phyloP scores from a whole-genome alignment of 2,888 invertebrate genomes.

The Drosophila antonietae region DNA sequence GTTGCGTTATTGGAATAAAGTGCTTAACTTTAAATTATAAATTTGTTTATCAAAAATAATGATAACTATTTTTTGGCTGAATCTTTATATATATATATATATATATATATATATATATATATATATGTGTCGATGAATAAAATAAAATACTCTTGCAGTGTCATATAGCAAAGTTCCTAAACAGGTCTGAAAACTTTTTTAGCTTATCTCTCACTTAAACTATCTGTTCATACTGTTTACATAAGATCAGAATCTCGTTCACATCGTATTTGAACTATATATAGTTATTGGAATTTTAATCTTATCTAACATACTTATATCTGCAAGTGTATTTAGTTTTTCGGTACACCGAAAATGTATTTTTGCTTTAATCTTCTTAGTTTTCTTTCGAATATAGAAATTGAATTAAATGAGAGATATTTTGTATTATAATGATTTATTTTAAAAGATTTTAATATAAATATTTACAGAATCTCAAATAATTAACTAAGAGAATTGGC shows the following conservation, averaged over 20 bases:
- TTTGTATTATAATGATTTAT: neutral
- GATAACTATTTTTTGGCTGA: neutral
- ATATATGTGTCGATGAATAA: neutral
- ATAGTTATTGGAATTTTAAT: neutral
- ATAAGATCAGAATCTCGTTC: neutral
- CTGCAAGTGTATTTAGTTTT: neutral
- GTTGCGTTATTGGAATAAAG: conserved; percentile 54
- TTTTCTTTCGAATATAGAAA: neutral
- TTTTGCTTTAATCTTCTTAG: neutral
- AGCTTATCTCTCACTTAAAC: neutral
- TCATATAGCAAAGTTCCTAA: conserved; percentile 3
- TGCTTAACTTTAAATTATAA: conserved; percentile 13
- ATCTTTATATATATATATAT: neutral
- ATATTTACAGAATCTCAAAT: neutral
- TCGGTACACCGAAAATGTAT: neutral
- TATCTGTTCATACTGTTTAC: neutral
- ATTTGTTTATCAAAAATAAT: neutral
- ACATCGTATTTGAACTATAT: neutral
- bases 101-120: neutral
- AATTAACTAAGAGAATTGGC: neutral
- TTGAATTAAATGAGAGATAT: neutral
- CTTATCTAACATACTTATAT: neutral
- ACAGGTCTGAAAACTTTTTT: neutral
- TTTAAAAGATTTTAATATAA: neutral
- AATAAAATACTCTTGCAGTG: neutral